Percentiles rank a stretch among this genome's conserved stretches.
phyloP scores from a whole-genome alignment of 2,888 invertebrate genomes.

The Drosophila anceps region DNA sequence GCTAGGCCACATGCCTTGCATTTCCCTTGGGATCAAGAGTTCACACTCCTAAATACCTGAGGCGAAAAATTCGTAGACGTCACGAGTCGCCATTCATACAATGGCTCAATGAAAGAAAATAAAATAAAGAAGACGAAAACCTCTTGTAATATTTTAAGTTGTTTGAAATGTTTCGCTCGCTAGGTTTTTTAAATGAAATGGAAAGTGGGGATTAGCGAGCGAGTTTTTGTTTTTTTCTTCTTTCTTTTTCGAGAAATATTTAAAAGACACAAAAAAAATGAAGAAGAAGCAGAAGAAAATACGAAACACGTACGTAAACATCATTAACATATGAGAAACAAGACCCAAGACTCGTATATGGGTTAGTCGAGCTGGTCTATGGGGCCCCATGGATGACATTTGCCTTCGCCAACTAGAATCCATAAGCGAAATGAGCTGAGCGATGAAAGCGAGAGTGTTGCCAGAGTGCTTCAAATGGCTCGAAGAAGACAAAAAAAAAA shows the following conservation, averaged over 20 bases:
- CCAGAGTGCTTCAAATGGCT: conserved; percentile 65
- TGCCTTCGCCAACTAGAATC: conserved; percentile 62
- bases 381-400: conserved; percentile 3
- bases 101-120: conserved; percentile 12
- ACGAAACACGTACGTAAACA: conserved; percentile 52
- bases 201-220: conserved; percentile 66
- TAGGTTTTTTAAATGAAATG: conserved; percentile 60
- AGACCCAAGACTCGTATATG: conserved; percentile 18
- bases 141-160: conserved; percentile 22
- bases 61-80: background rate
- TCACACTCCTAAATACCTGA: background rate
- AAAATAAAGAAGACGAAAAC: background rate
- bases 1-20: background rate
- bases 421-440: conserved; percentile 25
- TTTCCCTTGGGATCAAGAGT: background rate
- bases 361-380: conserved; percentile 22
- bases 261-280: conserved; percentile 25
- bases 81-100: conserved; percentile 7
- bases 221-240: conserved; percentile 3
- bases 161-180: conserved; percentile 13
- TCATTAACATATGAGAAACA: conserved; percentile 48
- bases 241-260: conserved; percentile 12
- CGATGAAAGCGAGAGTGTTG: conserved; percentile 76
- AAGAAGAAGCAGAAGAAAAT: conserved; percentile 22
- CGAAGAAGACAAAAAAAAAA: conserved; percentile 7